Base-by-base conservation (phyloP, 1,140 invertebrate species). In the Leucophenga varia region DNA sequence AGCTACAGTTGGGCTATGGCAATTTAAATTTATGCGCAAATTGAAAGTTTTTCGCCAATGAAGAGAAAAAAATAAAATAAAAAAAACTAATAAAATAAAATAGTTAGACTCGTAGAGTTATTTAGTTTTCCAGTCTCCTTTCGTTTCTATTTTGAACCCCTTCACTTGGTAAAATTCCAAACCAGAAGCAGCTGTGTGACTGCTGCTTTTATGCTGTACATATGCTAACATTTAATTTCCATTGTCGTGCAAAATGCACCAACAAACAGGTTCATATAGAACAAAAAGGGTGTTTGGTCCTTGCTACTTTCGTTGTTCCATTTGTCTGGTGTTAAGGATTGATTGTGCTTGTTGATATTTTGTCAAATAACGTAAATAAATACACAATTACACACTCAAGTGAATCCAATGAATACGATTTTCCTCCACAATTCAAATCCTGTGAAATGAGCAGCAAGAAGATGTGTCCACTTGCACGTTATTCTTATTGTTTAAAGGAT, bases 281-380 rank as follows among this genome's bases (percentile, higher is more conserved):
- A 5, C 22, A 25, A 10, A 25, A 25, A 10, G 22, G 22, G 22
- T 25, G 22, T 25, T 25, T 10, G 10, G 22, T 5, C 5, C 22
- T 6, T n/a, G n/a, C n/a, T n/a, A n/a, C n/a, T n/a, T n/a, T n/a
- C n/a, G n/a, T n/a, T n/a, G 22, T 5, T 5, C 5, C 5, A 25
- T 25, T 5, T 25, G 22, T 34, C 13, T 14, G 13, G 31, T 6
- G 13, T 13, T 8, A 4, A 34, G 31, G 31, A 67, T 67, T 67
- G 63, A 67, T 67, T 67, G 63, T 57, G 63, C 63, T 67, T 67
- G 63, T 67, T 67, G 63, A 67, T 67, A 67, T 67, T 67, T 67
- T 67, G 64, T 67, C 63, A 67, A 67, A 67, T 67, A 67, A 67
- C 64, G 64, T 59, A 67, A 67, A 67, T 67, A 67, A 67, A 67